phyloP scores from a whole-genome alignment of 2,888 invertebrate genomes.

The Helicoverpa assulta region DNA sequence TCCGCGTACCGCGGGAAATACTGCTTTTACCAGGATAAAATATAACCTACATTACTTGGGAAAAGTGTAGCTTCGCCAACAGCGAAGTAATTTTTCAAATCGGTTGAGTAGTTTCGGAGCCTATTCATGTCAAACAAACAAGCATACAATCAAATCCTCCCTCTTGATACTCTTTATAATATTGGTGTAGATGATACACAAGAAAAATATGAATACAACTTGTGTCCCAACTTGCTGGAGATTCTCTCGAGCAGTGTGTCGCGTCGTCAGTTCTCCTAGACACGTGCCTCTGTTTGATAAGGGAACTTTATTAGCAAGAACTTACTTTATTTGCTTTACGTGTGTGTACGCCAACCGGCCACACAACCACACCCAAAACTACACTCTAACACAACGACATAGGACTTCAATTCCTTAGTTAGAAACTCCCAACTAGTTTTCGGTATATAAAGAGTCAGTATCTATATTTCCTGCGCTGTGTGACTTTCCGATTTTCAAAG shows the following conservation, averaged over 20 bases:
- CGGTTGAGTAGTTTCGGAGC: too few species aligned
- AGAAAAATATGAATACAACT: background rate
- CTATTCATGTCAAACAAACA: too few species aligned
- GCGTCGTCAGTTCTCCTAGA: conserved; percentile 46
- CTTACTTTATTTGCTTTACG: conserved; percentile 71
- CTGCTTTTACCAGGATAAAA: too few species aligned
- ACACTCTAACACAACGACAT: conserved; percentile 23
- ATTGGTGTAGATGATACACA: background rate
- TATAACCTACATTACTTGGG: too few species aligned
- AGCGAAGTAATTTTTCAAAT: too few species aligned
- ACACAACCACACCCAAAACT: conserved; percentile 10
- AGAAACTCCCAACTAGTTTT: conserved; percentile 33
- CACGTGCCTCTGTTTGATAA: conserved; percentile 79
- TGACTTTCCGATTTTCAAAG: conserved; percentile 56
- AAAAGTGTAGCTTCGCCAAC: too few species aligned
- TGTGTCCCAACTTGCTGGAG: background rate
- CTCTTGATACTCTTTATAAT: too few species aligned
- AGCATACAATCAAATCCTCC: too few species aligned
- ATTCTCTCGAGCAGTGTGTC: conserved; percentile 44
- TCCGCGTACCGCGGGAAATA: too few species aligned
- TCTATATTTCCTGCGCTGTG: conserved; percentile 54
- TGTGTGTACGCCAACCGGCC: conserved; percentile 49
- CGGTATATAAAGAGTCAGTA: conserved; percentile 42
- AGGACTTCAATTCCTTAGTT: conserved; percentile 19
- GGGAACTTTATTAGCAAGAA: conserved; percentile 78